phyloP scores from a whole-genome alignment of 2,113 vertebrate genomes.

The Atractosteus spatula region DNA sequence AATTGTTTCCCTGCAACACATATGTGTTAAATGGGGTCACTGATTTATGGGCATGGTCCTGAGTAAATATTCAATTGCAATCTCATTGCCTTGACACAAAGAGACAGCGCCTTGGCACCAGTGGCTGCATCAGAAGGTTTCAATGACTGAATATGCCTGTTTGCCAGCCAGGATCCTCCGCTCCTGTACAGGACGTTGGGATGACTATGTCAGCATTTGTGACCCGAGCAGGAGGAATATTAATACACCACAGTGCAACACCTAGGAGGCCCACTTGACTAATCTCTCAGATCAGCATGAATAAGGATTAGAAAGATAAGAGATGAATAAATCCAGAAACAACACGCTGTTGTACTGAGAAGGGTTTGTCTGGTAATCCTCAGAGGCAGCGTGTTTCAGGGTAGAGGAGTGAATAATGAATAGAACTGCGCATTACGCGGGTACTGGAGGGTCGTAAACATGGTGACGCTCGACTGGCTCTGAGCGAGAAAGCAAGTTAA shows the following conservation, averaged over 20 bases:
- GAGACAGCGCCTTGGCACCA: too few relatives aligned
- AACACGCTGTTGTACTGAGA: not conserved
- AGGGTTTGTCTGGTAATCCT: not conserved
- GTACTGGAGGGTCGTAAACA: not conserved
- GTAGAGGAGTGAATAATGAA: not conserved
- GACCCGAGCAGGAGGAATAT: not conserved
- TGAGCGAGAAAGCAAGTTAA: not conserved
- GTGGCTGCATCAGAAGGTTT: too few relatives aligned
- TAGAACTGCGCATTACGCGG: too few relatives aligned
- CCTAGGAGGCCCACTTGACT: conserved; percentile 31
- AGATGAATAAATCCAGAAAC: conserved; percentile 31
- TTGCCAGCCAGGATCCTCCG: not conserved
- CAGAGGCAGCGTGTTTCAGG: not conserved
- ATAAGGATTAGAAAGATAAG: conserved; percentile 45
- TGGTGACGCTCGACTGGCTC: not conserved
- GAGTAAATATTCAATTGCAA: too few relatives aligned
- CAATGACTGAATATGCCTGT: too few relatives aligned
- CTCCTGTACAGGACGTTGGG: not conserved
- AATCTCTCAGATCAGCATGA: conserved; percentile 38
- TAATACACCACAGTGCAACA: conserved; percentile 35
- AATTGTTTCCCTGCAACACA: too few relatives aligned
- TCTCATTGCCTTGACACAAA: too few relatives aligned
- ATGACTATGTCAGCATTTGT: too few relatives aligned
- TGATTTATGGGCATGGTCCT: too few relatives aligned
- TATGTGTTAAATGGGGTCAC: too few relatives aligned